These are phyloP conservation scores for Bergia puertoricense DNA, from an alignment of 92 coral and sea anemone genomes.

Conservation along the genomic window DNA sequence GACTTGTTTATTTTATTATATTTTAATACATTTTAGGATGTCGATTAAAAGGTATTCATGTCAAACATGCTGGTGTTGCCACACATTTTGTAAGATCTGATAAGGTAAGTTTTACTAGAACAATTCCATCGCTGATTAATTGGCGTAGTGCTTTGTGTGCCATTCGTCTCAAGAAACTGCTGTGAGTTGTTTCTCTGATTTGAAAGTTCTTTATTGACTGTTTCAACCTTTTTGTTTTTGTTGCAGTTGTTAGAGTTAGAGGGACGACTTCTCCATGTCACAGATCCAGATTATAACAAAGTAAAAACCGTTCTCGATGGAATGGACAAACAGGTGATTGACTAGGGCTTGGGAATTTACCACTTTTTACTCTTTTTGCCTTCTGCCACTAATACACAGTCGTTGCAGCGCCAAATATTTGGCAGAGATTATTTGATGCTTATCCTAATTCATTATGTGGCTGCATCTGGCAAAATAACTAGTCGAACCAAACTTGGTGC, in stretches of 20 bases:
- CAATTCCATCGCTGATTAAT: too few species aligned
- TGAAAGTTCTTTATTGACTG: neutral
- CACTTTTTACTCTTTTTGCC: too few species aligned
- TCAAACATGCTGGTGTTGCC: conserved; percentile 95
- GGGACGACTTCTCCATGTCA: conserved; percentile 59
- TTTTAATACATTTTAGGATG: conserved; percentile 65
- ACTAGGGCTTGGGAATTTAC: neutral
- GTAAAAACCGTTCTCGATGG: conserved; percentile 70
- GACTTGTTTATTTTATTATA: neutral
- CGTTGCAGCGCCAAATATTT: too few species aligned
- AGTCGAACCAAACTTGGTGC: neutral
- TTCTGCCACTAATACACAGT: too few species aligned
- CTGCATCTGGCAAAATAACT: too few species aligned
- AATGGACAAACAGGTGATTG: conserved; percentile 73
- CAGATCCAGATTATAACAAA: conserved; percentile 64
- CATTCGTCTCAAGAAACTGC: neutral
- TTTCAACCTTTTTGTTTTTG: too few species aligned
- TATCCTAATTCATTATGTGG: too few species aligned
- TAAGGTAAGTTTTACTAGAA: conserved; percentile 59
- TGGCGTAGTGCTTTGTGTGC: too few species aligned
- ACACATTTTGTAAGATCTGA: conserved; percentile 92
- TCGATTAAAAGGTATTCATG: conserved; percentile 86
- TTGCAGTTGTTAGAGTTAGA: conserved; percentile 84
- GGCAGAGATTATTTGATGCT: too few species aligned
- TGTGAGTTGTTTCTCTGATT: neutral